Conservation (phyloP, 2,888 invertebrate genomes). For the Agrotis ipsilon region DNA sequence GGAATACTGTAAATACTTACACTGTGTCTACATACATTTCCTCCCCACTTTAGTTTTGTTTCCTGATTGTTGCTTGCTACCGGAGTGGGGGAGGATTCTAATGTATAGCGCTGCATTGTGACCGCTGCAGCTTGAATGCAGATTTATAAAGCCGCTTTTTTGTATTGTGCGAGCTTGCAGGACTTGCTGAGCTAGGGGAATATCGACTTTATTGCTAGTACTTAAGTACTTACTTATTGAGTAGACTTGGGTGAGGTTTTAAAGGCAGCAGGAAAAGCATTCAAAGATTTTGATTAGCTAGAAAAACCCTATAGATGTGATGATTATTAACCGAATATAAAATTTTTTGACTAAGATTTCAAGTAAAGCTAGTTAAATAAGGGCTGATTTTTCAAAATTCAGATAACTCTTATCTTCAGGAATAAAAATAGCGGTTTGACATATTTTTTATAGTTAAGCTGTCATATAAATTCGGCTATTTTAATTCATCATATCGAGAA, state of each 20-base stretch:
- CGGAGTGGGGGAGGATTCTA: slow-evolving; percentile 16
- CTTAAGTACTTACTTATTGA: no score
- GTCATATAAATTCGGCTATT: no score
- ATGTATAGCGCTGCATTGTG: slow-evolving; percentile 32
- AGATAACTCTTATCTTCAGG: no score
- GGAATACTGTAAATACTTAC: background rate
- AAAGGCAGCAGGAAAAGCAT: background rate
- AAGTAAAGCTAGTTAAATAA: no score
- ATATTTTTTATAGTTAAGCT: no score
- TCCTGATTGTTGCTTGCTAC: slow-evolving; percentile 24
- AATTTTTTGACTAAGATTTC: no score
- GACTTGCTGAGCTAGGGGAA: background rate
- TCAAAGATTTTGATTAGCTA: background rate
- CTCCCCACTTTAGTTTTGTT: slow-evolving; percentile 24
- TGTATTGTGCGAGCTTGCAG: background rate
- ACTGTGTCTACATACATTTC: background rate
- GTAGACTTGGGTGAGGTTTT: background rate
- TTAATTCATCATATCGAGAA: no score
- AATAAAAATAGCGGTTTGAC: no score
- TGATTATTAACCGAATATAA: no score
- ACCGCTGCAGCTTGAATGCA: slow-evolving; percentile 10
- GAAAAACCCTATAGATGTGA: background rate
- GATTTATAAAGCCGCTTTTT: slow-evolving; percentile 23
- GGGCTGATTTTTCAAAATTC: no score
- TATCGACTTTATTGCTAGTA: background rate